Evolutionary conservation across 2,888 invertebrate species (phyloP).

Genomic region (Quadriops clusia): DNA sequence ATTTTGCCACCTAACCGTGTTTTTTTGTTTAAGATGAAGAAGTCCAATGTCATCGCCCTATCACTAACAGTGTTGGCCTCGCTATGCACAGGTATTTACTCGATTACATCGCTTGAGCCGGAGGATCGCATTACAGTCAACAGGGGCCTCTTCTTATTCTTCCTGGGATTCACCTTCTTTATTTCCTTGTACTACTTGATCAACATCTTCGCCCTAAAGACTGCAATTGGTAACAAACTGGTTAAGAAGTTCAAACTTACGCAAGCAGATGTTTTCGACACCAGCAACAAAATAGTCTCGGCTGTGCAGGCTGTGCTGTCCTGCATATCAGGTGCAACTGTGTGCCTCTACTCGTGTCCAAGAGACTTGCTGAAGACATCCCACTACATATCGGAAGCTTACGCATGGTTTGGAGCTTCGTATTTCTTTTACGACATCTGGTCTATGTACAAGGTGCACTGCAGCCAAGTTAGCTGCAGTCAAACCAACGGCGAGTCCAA

Average conservation of each 20-base stretch:
- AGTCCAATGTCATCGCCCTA: conserved; percentile 11
- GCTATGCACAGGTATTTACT: conserved; percentile 14
- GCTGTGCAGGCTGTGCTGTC: conserved; percentile 59
- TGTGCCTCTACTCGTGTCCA: conserved; percentile 55
- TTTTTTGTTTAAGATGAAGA: conserved; percentile 8
- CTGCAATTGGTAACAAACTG: conserved; percentile 45
- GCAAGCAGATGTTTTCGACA: conserved; percentile 57
- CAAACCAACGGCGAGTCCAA: conserved; percentile 19
- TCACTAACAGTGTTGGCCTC: conserved; percentile 8
- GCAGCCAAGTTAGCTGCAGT: conserved; percentile 15
- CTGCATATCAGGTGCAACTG: conserved; percentile 52
- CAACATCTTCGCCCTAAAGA: conserved; percentile 49
- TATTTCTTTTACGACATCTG: conserved; percentile 72
- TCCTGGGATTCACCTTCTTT: conserved; percentile 56
- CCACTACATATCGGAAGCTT: conserved; percentile 62
- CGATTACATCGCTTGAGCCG: conserved; percentile 32
- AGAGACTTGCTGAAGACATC: conserved; percentile 55
- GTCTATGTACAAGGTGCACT: conserved; percentile 65
- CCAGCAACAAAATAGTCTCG: conserved; percentile 63
- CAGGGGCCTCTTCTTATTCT: conserved; percentile 48
- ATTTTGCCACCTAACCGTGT: no score
- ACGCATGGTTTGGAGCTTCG: conserved; percentile 69
- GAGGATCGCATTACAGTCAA: conserved; percentile 47
- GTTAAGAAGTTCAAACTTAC: conserved; percentile 53
- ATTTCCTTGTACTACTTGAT: conserved; percentile 52